Evolutionary conservation across 2,797 vertebrate species (phyloP).

Genomic region (Xenentodon cancila): DNA sequence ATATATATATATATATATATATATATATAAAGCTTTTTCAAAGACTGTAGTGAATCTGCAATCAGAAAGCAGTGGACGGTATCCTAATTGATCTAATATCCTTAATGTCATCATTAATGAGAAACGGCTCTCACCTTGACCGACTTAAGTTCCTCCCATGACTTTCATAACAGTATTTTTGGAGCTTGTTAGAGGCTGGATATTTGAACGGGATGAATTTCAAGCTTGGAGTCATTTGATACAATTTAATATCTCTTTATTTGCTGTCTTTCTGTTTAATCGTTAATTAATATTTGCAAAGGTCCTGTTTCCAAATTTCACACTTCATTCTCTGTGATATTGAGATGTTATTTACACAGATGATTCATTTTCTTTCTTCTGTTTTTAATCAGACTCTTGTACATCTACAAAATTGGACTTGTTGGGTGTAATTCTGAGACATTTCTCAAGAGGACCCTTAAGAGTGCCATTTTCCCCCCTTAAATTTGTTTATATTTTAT

Average conservation of each 20-base stretch:
- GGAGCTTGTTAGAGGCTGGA: slow-evolving; percentile 20
- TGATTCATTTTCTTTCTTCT: no score
- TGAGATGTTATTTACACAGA: slow-evolving; percentile 29
- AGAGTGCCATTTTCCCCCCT: no score
- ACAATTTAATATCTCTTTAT: slow-evolving; percentile 42
- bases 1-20: no score
- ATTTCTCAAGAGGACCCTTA: no score
- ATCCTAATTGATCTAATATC: not conserved
- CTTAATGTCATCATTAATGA: not conserved
- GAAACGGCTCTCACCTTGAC: not conserved
- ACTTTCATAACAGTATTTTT: slow-evolving; percentile 18
- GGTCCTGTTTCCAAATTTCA: slow-evolving; percentile 28
- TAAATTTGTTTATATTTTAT: no score
- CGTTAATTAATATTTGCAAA: slow-evolving; percentile 33
- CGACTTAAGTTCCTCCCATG: not conserved
- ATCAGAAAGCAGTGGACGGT: not conserved
- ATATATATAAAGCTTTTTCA: no score
- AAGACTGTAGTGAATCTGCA: no score
- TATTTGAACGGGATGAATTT: slow-evolving; percentile 34
- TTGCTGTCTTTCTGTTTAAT: slow-evolving; percentile 37
- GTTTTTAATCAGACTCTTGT: no score
- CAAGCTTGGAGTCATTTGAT: slow-evolving; percentile 40
- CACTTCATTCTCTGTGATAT: slow-evolving; percentile 7
- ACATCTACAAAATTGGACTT: no score
- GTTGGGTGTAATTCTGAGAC: no score